Percentiles rank a stretch among this genome's conserved stretches.
Evolutionary conservation across 1,140 invertebrate genomes (phyloP).

Genomic region (Periplaneta americana): DNA sequence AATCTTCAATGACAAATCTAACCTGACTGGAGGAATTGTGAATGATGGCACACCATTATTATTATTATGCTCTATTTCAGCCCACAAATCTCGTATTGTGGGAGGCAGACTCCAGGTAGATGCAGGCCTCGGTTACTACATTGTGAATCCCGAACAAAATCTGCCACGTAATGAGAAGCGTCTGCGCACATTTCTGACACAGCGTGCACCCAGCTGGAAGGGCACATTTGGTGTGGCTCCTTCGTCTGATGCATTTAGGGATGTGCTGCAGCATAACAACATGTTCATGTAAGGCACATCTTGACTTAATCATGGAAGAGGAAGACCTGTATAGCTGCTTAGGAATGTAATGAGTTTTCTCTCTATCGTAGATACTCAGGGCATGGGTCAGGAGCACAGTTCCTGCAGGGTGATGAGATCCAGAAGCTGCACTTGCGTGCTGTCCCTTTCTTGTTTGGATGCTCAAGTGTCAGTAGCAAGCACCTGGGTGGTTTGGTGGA

Average conservation of each 20-base stretch:
- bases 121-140: not conserved
- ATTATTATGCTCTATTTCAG: too few relatives aligned
- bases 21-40: too few relatives aligned
- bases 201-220: not conserved
- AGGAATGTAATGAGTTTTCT: too few relatives aligned
- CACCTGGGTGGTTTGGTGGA: not conserved
- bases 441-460: not conserved
- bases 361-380: constrained; percentile 1
- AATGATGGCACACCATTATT: too few relatives aligned
- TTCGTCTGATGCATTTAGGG: not conserved
- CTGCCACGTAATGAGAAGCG: not conserved
- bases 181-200: not conserved
- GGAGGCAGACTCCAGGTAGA: not conserved
- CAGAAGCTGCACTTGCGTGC: not conserved
- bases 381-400: constrained; percentile 4
- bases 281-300: constrained; percentile 1
- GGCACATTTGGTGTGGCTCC: constrained; percentile 4
- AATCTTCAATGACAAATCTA: too few relatives aligned
- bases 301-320: too few relatives aligned
- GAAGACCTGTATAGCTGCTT: too few relatives aligned
- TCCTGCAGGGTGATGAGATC: not conserved
- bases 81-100: not conserved
- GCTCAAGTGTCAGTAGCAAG: not conserved
- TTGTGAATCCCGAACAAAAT: constrained; percentile 6
- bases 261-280: not conserved